Evolutionary conservation across 2,113 vertebrate species (phyloP), one percentile per base, ranked within the genome.

Genomic region (Acrocephalus kingi): DNA sequence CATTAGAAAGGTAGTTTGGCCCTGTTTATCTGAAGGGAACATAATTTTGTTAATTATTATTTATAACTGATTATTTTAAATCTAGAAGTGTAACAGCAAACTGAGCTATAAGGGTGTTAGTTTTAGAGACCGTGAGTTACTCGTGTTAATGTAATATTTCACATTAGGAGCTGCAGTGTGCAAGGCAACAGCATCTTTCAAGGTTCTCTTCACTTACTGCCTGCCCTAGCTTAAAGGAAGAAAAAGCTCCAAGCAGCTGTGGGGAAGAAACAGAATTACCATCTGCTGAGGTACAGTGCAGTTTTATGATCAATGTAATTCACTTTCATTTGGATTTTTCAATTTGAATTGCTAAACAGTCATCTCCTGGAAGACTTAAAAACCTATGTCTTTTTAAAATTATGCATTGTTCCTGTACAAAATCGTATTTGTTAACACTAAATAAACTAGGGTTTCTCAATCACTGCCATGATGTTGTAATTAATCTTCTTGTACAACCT

Each of bases 91-190:
- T 87, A 71, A 74, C n/a, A 86, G 46, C 59, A 71, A 73, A 64
- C 10, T 66, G 45, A 83, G 27, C 63, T 76, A 33, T 69, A 76
- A 62, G 35, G 17, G 17, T 80, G 8, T 58, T 74, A 10, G 33
- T 84, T 91, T 46, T 67, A 81, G 56, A 54, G 37, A 80, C 30
- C 8, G 4, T 35, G 9, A 35, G 17, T 95, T 81, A 71, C 39
- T 78, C 67, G 7, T 68, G 19, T 72, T 72, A 48, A 81, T 79
- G 24, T 45, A 68, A 14, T 58, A 55, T 93, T 93, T 94, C 49
- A 0, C 41, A 72, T 64, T 83, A 98, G 98, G 98, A 98, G 69
- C 86, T 98, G 58, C 97, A 97, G 84, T 97, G 87, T 71, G 93
- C 96, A 24, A 91, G 97, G 78, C 97, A 81, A 90, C 91, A 97